These are phyloP conservation scores for Harmothoe impar DNA, from an alignment of 2,888 invertebrate species.

Conservation along the genomic window DNA sequence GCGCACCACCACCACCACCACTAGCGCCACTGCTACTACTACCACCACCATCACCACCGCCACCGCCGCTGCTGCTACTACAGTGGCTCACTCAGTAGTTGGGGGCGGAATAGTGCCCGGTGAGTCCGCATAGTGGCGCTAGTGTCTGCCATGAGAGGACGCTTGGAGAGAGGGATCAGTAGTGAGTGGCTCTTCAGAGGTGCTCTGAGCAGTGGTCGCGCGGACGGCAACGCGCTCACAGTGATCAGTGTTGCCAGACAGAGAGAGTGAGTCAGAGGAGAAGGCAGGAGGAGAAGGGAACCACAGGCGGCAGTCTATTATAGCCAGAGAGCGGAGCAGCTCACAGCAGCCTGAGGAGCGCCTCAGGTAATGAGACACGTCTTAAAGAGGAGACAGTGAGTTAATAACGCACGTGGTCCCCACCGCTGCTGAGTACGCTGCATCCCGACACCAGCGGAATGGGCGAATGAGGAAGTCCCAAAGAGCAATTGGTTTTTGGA, in stretches of 20 bases:
- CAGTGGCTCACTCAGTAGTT: neutral
- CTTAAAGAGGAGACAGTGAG: no score
- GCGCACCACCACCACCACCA: slow-evolving; percentile 1
- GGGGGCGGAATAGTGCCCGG: neutral
- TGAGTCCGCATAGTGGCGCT: neutral
- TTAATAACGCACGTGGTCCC: no score
- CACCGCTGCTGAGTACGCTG: no score
- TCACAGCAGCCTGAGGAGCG: neutral
- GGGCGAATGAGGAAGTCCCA: no score
- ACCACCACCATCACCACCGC: neutral
- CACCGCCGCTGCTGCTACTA: neutral
- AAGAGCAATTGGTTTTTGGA: neutral
- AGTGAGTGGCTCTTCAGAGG: neutral
- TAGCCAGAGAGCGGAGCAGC: neutral
- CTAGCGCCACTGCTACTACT: neutral
- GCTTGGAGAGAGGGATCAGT: neutral
- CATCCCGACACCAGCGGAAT: no score
- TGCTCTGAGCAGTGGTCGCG: neutral
- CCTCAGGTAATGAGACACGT: no score
- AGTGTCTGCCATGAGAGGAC: neutral
- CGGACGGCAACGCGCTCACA: slow-evolving; percentile 4
- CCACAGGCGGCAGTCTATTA: neutral
- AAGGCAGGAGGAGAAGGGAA: neutral
- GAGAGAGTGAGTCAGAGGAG: neutral
- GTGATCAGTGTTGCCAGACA: neutral